A percentile compares a stretch with the other conserved stretches of the same genome.
Conservation (phyloP, 2,113 vertebrate species). For the Amazona guildingii region DNA sequence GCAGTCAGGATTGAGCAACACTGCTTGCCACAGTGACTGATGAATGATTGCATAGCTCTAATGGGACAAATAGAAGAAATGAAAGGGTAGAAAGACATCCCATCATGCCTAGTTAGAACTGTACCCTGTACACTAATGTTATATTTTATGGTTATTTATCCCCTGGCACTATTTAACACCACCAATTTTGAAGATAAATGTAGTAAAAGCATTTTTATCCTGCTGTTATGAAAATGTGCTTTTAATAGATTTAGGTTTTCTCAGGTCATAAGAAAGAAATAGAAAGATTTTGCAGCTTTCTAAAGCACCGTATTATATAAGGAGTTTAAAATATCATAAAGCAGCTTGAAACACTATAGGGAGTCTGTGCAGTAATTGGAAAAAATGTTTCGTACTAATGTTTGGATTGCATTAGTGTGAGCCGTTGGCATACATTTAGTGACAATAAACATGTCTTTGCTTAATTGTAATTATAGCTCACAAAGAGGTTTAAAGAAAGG, state of each 20-base stretch:
- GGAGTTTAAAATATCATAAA: conserved; percentile 83
- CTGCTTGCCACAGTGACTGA: conserved; percentile 17
- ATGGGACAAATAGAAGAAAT: conserved; percentile 67
- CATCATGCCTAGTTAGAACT: conserved; percentile 55
- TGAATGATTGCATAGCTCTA: conserved; percentile 44
- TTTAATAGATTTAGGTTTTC: conserved; percentile 69
- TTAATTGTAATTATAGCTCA: conserved; percentile 66
- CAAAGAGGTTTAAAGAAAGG: conserved; percentile 38
- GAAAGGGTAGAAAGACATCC: conserved; percentile 39
- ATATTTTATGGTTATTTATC: conserved; percentile 74
- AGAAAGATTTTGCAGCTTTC: conserved; percentile 57
- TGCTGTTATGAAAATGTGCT: conserved; percentile 66
- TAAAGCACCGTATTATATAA: conserved; percentile 79
- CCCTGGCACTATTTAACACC: conserved; percentile 62
- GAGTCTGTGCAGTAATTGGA: conserved; percentile 69
- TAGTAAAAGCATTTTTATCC: conserved; percentile 67
- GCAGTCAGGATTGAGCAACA: not conserved
- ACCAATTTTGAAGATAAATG: conserved; percentile 68
- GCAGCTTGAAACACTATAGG: conserved; percentile 77
- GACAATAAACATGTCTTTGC: conserved; percentile 51
- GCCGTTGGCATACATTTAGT: conserved; percentile 52
- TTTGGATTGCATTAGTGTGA: conserved; percentile 68
- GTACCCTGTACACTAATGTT: conserved; percentile 55
- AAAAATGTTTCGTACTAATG: conserved; percentile 70
- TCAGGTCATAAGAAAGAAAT: conserved; percentile 48